Evolutionary conservation across 1,140 invertebrate genomes (phyloP).

Genomic region (Pachyrhynchus sulphureomaculatus): DNA sequence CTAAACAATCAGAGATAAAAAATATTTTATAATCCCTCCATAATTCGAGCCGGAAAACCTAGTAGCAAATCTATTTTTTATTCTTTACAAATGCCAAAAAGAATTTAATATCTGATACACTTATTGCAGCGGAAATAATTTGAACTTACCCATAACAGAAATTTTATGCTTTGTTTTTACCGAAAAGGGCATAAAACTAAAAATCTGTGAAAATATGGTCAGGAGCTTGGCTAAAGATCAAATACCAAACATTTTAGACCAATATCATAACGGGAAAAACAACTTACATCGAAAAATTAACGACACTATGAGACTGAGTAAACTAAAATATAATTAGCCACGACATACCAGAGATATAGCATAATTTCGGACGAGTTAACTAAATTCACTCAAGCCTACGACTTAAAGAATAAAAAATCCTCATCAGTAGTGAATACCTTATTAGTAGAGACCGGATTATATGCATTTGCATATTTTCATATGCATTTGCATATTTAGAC

Average conservation of each 20-base stretch:
- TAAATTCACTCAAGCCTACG: no score
- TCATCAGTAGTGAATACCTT: no score
- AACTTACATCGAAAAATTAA: slow-evolving; percentile 14
- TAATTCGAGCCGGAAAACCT: slow-evolving; percentile 8
- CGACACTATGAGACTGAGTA: slow-evolving; percentile 13
- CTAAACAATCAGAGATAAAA: slow-evolving; percentile 11
- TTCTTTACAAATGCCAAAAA: no score
- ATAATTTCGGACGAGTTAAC: no score
- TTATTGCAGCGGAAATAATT: slow-evolving; percentile 16
- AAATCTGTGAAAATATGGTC: slow-evolving; percentile 16
- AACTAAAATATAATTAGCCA: slow-evolving; percentile 19
- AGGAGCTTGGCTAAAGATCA: slow-evolving; percentile 1
- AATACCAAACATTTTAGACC: slow-evolving; percentile 18
- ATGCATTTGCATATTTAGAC: no score
- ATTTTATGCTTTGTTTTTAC: slow-evolving; percentile 9
- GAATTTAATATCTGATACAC: neutral
- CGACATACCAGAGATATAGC: slow-evolving; percentile 4
- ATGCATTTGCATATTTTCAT: no score
- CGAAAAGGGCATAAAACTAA: slow-evolving; percentile 12
- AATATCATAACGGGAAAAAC: slow-evolving; percentile 16
- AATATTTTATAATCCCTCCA: slow-evolving; percentile 10
- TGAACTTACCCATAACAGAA: slow-evolving; percentile 8
- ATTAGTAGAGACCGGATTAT: no score
- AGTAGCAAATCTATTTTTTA: no score
- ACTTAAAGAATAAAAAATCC: no score